phyloP scores from a whole-genome alignment of 2,888 invertebrate genomes.

The Nipponacmea schrenckii region DNA sequence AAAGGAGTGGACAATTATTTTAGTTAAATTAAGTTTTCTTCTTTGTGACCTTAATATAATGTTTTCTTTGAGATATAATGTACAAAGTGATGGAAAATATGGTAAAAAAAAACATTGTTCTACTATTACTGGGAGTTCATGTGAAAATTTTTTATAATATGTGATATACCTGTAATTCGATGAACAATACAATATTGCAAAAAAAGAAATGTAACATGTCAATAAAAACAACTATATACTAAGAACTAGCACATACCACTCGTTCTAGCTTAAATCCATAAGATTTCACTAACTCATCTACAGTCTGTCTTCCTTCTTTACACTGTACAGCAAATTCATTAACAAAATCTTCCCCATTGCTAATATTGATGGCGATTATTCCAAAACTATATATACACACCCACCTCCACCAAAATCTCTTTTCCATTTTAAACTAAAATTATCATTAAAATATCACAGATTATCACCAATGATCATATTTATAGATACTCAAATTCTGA shows the following conservation, averaged over 20 bases:
- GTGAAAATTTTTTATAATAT: no score
- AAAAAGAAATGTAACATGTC: neutral
- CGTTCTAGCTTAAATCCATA: constrained; percentile 50
- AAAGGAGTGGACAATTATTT: no score
- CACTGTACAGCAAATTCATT: constrained; percentile 48
- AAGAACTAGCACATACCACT: constrained; percentile 35
- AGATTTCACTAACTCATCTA: constrained; percentile 38
- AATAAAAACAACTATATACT: no score
- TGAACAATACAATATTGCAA: constrained; percentile 1
- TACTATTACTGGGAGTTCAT: constrained; percentile 23
- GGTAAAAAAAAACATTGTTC: constrained; percentile 8
- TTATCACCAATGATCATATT: no score
- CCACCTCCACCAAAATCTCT: neutral
- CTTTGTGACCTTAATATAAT: no score
- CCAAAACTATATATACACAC: neutral
- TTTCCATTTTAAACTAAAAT: neutral
- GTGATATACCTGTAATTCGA: no score
- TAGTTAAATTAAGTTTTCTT: neutral
- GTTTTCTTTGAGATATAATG: neutral
- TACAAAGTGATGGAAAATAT: neutral
- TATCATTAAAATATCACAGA: no score
- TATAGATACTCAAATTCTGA: no score
- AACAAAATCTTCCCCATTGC: constrained; percentile 25
- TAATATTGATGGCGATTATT: neutral
- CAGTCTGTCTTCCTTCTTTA: constrained; percentile 35